These are phyloP conservation scores for Amphiprion ocellaris DNA, from an alignment of 2,113 vertebrate genomes.

Conservation along the genomic window DNA sequence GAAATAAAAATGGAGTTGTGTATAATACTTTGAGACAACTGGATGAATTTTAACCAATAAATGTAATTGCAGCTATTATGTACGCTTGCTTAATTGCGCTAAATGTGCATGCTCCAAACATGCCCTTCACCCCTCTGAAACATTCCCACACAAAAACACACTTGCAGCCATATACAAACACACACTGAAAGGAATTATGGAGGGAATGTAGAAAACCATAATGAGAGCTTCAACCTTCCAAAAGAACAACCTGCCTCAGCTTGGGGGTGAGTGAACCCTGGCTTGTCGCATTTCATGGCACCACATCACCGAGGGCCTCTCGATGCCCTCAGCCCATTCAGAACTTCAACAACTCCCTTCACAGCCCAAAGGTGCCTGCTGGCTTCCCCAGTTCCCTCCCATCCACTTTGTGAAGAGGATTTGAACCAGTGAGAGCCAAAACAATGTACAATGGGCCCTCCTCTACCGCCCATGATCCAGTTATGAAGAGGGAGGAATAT, in stretches of 20 bases:
- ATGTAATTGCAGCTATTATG: conserved; percentile 23
- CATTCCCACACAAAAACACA: conserved; percentile 14
- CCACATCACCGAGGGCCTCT: conserved; percentile 74
- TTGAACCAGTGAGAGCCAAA: conserved; percentile 74
- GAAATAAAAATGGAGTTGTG: background rate
- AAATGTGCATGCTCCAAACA: conserved; percentile 29
- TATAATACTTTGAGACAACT: background rate
- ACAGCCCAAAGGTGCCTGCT: conserved; percentile 70
- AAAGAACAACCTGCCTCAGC: conserved; percentile 72
- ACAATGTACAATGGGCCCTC: conserved; percentile 71
- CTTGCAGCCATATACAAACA: background rate
- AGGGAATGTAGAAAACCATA: conserved; percentile 46
- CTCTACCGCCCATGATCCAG: conserved; percentile 71
- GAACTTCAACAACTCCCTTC: conserved; percentile 58
- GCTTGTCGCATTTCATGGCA: conserved; percentile 80
- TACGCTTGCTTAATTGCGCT: background rate
- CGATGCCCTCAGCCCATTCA: conserved; percentile 70
- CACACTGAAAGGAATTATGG: conserved; percentile 44
- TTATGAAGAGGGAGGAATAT: conserved; percentile 73
- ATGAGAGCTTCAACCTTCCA: conserved; percentile 61
- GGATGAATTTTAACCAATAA: conserved; percentile 6
- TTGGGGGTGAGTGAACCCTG: conserved; percentile 76
- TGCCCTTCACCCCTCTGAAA: conserved; percentile 40
- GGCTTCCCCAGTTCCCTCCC: conserved; percentile 63
- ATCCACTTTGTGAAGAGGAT: conserved; percentile 72